Conservation (phyloP, 2,113 vertebrate species). For the Ailurus styani region DNA sequence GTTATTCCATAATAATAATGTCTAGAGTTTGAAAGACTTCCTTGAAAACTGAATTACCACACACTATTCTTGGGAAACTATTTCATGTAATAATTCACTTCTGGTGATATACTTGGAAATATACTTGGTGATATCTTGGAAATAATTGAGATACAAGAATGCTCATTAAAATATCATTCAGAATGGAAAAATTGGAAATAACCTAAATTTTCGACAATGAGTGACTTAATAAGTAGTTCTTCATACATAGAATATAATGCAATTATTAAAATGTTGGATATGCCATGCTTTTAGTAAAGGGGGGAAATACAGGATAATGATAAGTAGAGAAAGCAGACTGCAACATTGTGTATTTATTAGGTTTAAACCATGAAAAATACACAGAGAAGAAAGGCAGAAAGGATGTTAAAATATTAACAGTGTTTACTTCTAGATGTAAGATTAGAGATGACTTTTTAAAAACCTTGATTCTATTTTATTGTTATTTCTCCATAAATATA, state of each 20-base stretch:
- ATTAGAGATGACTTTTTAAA: background rate
- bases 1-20: background rate
- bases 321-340: background rate
- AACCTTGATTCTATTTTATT: background rate
- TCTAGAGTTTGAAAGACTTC: background rate
- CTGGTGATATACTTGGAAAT: background rate
- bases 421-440: background rate
- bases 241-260: background rate
- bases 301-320: background rate
- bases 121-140: background rate
- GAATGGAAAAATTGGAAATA: background rate
- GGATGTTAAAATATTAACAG: background rate
- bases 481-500: background rate
- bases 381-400: background rate
- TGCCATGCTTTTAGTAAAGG: background rate
- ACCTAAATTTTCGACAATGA: background rate
- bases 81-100: background rate
- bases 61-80: background rate
- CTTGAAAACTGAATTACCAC: background rate
- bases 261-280: background rate
- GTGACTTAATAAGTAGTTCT: background rate
- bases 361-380: background rate
- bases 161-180: background rate
- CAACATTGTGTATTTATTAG: background rate
- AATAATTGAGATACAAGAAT: background rate